A percentile compares a stretch with the other conserved stretches of the same genome.
Evolutionary conservation across 2,113 vertebrate genomes (phyloP).

Genomic region (Brachirus orientalis): DNA sequence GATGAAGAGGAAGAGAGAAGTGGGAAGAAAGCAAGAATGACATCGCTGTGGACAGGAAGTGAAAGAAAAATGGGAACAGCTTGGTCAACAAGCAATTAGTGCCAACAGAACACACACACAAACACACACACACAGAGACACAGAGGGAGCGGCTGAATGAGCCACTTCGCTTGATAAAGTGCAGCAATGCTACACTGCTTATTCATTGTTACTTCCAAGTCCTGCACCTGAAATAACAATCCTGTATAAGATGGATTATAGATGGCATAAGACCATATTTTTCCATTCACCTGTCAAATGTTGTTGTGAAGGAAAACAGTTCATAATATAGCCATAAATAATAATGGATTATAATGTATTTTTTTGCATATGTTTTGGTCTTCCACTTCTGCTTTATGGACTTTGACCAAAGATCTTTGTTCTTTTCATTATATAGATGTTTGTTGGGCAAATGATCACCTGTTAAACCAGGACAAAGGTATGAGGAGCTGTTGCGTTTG

Average conservation of each 20-base stretch:
- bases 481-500: constrained; percentile 21
- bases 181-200: constrained; percentile 39
- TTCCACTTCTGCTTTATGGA: no score
- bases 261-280: constrained; percentile 24
- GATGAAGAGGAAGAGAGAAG: constrained; percentile 3
- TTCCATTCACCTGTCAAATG: constrained; percentile 42
- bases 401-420: no score
- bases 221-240: constrained; percentile 17
- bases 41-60: constrained; percentile 27
- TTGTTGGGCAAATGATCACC: no score
- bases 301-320: constrained; percentile 10
- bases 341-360: no score
- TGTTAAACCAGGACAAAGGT: no score
- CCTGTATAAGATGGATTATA: background rate
- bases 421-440: no score
- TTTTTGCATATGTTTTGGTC: constrained; percentile 46
- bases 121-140: background rate
- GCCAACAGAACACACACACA: constrained; percentile 4
- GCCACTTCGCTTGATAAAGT: constrained; percentile 29
- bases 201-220: constrained; percentile 37
- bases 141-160: constrained; percentile 5
- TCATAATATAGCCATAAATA: no score
- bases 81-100: background rate
- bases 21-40: constrained; percentile 20
- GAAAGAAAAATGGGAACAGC: constrained; percentile 61